Evolutionary conservation across 2,113 vertebrate species (phyloP), one percentile per base, ranked within the genome.

Genomic region (Rhodinocichla rosea): DNA sequence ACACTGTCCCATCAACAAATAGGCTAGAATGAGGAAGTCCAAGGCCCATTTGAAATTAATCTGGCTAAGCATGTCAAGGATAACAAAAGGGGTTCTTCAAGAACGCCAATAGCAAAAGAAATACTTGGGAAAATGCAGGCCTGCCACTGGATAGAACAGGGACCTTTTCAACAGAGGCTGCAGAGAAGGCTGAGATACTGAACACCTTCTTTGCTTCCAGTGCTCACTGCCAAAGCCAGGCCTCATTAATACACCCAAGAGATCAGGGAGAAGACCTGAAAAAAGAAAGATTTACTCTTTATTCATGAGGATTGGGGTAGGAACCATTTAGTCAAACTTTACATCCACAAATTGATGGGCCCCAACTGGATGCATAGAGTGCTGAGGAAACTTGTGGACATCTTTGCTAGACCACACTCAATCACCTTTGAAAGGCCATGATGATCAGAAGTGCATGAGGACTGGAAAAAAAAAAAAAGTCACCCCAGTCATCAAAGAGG

Each of bases 271-370:
- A 84, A 55, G 6, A 39, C 5, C 33, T 47, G 15, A 17, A n/a
- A 28, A 56, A 56, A 40, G 7, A 10, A 47, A 56, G 7, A 56
- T 47, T n/a, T 56, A 18, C 11, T 74, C 21, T 64, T 74, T 63
- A 7, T 56, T 39, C 19, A 28, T 12, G 7, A 56, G 15, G 9
- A 56, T 23, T 56, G 23, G 9, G 9, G 4, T 47, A 45, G 18
- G 47, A 74, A 47, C 9, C 8, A 28, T 47, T 56, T 40, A 65
- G 50, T 39, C n/a, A 65, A 10, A 55, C 23, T n/a, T 65, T 23
- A 28, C 18, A 47, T 63, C 11, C 6, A 55, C 7, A 39, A 47
- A 13, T n/a, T 2, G 0, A 47, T n/a, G 23, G 16, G 32, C 21
- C 32, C 10, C 17, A 16, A 2, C 4, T n/a, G 23, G 18, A 74